Percentiles rank a stretch among this genome's conserved stretches.
Conservation (phyloP, 1,140 invertebrate genomes). For the Lucilia sericata region DNA sequence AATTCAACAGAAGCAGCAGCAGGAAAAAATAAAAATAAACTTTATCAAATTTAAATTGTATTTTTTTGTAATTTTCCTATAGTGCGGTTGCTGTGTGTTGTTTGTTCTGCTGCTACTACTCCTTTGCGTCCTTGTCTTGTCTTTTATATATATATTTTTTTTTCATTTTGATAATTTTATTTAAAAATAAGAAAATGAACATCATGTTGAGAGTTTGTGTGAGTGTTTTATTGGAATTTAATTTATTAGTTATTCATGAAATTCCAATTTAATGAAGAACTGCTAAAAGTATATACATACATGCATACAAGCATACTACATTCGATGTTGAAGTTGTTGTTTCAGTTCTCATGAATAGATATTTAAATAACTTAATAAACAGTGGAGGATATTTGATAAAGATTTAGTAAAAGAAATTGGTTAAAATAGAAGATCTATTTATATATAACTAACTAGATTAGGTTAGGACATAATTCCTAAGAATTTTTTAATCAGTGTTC, state of each 20-base stretch:
- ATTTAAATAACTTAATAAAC: no score
- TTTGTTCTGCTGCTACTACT: background rate
- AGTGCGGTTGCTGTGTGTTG: conserved; percentile 22
- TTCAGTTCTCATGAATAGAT: no score
- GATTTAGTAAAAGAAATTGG: no score
- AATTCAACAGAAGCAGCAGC: background rate
- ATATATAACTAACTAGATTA: no score
- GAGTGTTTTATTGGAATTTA: conserved; percentile 41
- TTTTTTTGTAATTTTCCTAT: background rate
- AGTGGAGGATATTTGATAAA: no score
- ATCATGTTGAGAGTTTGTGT: conserved; percentile 17
- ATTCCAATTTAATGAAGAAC: conserved; percentile 44
- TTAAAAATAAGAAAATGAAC: background rate
- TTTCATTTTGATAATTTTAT: background rate
- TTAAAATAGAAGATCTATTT: no score
- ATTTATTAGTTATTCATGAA: conserved; percentile 44
- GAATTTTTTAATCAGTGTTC: no score
- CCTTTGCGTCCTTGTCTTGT: conserved; percentile 31
- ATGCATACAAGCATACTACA: no score
- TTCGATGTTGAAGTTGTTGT: no score
- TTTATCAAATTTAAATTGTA: background rate
- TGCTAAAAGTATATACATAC: background rate
- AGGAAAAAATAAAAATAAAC: background rate
- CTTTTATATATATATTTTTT: conserved; percentile 16
- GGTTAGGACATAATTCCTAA: no score